Evolutionary conservation across 2,888 invertebrate species (phyloP).

Genomic region (Brachylomia viminalis): DNA sequence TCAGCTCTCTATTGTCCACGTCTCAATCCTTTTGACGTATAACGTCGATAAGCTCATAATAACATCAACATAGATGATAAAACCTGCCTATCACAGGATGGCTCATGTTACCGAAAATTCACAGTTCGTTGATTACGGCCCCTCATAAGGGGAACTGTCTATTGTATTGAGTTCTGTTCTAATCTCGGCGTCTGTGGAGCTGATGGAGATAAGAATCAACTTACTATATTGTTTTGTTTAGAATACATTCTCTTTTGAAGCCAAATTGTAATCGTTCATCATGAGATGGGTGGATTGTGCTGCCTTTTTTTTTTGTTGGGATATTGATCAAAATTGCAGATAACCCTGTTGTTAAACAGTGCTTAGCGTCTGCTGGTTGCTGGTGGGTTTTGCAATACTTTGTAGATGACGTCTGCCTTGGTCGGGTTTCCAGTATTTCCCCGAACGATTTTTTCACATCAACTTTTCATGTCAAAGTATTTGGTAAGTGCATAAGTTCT

Average conservation of each 20-base stretch:
- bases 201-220: constrained; percentile 31
- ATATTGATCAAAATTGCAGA: neutral
- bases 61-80: constrained; percentile 26
- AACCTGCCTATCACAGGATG: constrained; percentile 13
- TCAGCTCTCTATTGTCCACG: neutral
- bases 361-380: neutral
- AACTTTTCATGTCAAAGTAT: neutral
- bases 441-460: neutral
- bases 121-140: constrained; percentile 38
- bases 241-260: constrained; percentile 3
- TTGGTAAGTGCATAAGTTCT: neutral
- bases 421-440: neutral
- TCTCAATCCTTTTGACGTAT: neutral
- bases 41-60: constrained; percentile 7
- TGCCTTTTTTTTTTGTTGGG: neutral
- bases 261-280: neutral
- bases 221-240: constrained; percentile 11
- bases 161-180: constrained; percentile 42
- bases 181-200: constrained; percentile 25
- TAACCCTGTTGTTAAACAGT: constrained; percentile 5
- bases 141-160: constrained; percentile 20
- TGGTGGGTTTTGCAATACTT: constrained; percentile 2
- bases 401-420: neutral
- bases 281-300: neutral
- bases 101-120: constrained; percentile 33